Conservation (phyloP, 2,113 vertebrate genomes). For the Agelaius phoeniceus region DNA sequence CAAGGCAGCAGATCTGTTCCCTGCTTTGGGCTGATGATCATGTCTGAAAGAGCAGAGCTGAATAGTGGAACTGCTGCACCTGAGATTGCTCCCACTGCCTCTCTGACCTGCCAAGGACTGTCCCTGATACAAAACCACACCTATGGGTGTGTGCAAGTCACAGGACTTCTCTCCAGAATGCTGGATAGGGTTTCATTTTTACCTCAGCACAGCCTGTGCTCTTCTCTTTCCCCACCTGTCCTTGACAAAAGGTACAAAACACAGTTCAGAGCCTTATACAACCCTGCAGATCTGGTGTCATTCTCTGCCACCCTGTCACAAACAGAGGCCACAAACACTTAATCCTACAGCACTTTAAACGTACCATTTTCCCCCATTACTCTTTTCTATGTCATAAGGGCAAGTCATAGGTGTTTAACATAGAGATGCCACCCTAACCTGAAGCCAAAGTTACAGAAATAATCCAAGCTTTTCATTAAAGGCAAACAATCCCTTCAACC, state of each 20-base stretch:
- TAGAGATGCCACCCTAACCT: background rate
- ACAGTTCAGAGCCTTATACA: accelerated
- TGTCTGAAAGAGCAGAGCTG: background rate
- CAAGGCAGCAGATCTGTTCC: background rate
- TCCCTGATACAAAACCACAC: accelerated
- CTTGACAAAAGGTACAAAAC: background rate
- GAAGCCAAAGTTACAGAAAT: background rate
- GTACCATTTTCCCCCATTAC: background rate
- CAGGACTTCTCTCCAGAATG: accelerated
- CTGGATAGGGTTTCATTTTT: background rate
- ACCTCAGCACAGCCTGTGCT: background rate
- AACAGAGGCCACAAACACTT: background rate
- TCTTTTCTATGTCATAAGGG: background rate
- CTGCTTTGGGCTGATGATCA: background rate
- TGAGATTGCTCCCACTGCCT: background rate
- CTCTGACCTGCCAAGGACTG: background rate
- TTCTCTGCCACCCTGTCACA: background rate
- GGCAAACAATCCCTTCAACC: background rate
- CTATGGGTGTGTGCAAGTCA: background rate
- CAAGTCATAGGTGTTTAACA: background rate
- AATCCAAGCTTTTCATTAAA: background rate
- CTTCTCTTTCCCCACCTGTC: background rate
- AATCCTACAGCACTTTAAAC: background rate
- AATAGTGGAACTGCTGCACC: background rate
- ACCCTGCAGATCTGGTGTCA: background rate